Evolutionary conservation across 92 coral and sea anemone genomes (phyloP).

Genomic region (Galaxea fascicularis): DNA sequence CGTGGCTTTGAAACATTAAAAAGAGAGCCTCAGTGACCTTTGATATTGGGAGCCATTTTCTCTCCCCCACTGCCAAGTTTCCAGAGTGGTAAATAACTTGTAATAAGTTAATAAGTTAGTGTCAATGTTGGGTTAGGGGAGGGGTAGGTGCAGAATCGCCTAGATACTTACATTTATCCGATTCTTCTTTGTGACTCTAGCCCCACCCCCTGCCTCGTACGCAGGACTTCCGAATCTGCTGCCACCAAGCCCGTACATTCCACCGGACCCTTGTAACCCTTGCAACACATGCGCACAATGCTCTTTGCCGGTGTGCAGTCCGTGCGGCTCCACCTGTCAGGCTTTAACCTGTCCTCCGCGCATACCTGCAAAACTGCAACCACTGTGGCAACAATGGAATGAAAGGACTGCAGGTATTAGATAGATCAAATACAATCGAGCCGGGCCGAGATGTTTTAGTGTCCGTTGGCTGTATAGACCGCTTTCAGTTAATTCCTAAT

Average conservation of each 20-base stretch:
- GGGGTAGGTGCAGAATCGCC: too few species aligned
- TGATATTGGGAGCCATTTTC: too few species aligned
- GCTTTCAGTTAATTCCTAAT: too few species aligned
- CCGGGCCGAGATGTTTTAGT: too few species aligned
- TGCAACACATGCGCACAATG: constrained; percentile 86
- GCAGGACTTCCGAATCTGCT: constrained; percentile 67
- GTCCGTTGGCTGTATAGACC: too few species aligned
- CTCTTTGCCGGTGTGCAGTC: constrained; percentile 62
- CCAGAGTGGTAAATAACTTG: too few species aligned
- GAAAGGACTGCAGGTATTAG: constrained; percentile 83
- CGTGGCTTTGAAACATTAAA: background rate
- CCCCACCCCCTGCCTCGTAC: constrained; percentile 24
- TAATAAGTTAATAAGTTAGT: too few species aligned
- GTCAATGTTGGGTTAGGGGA: too few species aligned
- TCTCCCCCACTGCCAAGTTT: too few species aligned
- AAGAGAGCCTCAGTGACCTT: background rate
- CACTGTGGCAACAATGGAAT: constrained; percentile 86
- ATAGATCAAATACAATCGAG: too few species aligned
- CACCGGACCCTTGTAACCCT: constrained; percentile 63
- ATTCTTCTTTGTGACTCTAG: background rate
- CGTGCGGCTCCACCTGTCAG: constrained; percentile 79
- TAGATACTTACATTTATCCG: too few species aligned
- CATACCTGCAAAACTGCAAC: constrained; percentile 59
- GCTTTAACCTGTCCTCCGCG: constrained; percentile 69
- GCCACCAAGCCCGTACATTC: constrained; percentile 22